Evolutionary conservation across 1,140 invertebrate species (phyloP).

Genomic region (Mercenaria mercenaria): DNA sequence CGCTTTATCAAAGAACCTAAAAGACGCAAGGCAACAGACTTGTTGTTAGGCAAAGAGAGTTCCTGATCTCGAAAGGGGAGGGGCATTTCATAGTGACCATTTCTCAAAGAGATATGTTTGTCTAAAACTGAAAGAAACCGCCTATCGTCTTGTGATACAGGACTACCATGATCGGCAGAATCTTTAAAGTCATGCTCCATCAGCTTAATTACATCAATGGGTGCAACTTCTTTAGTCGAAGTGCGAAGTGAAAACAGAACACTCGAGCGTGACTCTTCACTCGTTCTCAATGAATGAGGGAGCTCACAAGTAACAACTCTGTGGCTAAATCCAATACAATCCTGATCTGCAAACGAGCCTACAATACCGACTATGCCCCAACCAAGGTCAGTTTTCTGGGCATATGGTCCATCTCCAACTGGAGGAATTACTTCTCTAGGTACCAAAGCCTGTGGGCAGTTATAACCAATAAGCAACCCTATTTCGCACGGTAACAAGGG

Average conservation of each 20-base stretch:
- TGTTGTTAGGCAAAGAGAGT: constrained; percentile 42
- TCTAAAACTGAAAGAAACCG: neutral
- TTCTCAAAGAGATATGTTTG: neutral
- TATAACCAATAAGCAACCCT: neutral
- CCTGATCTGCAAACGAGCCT: neutral
- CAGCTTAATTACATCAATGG: no score
- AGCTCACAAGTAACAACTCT: no score
- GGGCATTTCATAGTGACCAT: constrained; percentile 3
- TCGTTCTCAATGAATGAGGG: neutral
- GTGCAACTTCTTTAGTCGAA: neutral
- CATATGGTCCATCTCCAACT: constrained; percentile 10
- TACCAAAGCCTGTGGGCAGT: neutral
- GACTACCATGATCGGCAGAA: neutral
- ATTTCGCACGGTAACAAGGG: neutral
- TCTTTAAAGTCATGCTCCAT: no score
- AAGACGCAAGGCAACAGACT: neutral
- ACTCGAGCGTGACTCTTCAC: neutral
- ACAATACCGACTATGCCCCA: neutral
- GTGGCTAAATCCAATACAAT: constrained; percentile 6
- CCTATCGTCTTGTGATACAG: neutral
- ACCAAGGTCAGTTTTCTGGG: constrained; percentile 12
- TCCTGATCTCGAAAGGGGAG: neutral
- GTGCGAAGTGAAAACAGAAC: neutral
- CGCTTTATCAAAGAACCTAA: constrained; percentile 14
- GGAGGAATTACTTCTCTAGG: constrained; percentile 5